A percentile compares a stretch with the other conserved stretches of the same genome.
phyloP scores from a whole-genome alignment of 30 jellyfish, hydroid and myxozoan species.

The Clytia hemisphaerica region DNA sequence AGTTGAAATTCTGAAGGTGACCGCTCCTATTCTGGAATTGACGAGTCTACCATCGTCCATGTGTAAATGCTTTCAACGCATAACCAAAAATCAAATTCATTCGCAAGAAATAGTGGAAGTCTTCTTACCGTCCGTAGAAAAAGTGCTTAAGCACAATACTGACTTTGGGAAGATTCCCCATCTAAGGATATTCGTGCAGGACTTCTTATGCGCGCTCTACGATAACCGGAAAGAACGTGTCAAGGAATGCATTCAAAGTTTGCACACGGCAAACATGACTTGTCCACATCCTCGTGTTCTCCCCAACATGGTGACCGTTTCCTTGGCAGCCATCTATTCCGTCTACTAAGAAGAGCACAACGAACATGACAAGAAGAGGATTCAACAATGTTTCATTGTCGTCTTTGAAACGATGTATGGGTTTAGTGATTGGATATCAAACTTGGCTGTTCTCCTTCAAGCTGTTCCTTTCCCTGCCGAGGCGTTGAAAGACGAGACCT shows the following conservation, averaged over 20 bases:
- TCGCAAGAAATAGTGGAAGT: conserved; percentile 35
- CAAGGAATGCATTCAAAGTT: too few species aligned
- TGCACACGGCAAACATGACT: conserved; percentile 54
- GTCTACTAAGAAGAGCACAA: conserved; percentile 58
- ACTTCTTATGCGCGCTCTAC: conserved; percentile 33
- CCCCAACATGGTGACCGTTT: conserved; percentile 66
- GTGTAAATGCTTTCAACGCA: conserved; percentile 82
- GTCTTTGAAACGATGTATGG: too few species aligned
- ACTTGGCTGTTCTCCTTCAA: conserved; percentile 57
- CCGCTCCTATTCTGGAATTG: conserved; percentile 66
- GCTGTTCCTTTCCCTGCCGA: conserved; percentile 80
- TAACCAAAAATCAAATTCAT: conserved; percentile 32
- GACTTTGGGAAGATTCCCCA: conserved; percentile 72
- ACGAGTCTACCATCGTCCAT: conserved; percentile 63
- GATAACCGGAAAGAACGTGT: too few species aligned
- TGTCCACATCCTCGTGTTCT: conserved; percentile 89
- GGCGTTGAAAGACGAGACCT: conserved; percentile 45
- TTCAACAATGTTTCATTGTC: too few species aligned
- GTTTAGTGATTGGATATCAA: conserved; percentile 77
- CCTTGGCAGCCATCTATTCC: conserved; percentile 64
- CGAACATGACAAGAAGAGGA: too few species aligned
- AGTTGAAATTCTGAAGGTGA: conserved; percentile 51
- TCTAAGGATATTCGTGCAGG: conserved; percentile 55
- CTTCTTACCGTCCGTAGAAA: conserved; percentile 58
- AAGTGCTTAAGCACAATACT: conserved; percentile 57